Evolutionary conservation across 1,140 invertebrate species (phyloP), one percentile per base, ranked within the genome.

Genomic region (Cylas formicarius): DNA sequence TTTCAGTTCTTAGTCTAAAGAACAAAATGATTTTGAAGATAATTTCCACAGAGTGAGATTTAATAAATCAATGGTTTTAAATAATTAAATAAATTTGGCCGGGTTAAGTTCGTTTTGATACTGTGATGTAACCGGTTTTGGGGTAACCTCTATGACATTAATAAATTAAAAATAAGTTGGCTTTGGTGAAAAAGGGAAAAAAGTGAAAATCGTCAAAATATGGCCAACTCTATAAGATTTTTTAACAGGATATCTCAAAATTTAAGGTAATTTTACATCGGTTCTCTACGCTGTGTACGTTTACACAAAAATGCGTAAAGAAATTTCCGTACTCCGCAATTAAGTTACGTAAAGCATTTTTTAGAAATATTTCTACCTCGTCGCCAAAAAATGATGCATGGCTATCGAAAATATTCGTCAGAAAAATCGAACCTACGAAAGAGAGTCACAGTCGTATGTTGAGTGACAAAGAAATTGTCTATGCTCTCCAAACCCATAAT

Each of bases 361-460:
- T 41, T 23, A 62, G 62, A 24, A 44, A 69, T 42, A 70, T 74
- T 48, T 70, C 69, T 44, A 63, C 68, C 17, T 59, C 62, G 27
- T 53, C 69, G 19, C 69, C 75, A 43, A 72, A 73, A 53, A 70
- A 67, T 31, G 86, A 90, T 71, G 80, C 86, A 58, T 95, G 90
- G 88, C 72, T 94, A 28, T 89, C 81, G 47, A 94, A 93, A 67
- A 68, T 94, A 22, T 68, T 92, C 40, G 90, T 93, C 18, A 73
- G 89, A 49, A 89, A 83, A 67, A 91, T 95, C 62, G 89, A 94
- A 63, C 89, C 91, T 4, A 91, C 87, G 0, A 95, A 92, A 64
- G 90, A 96, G 64, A 88, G 92, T 4, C 92, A 97, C 67, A 96
- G 92, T 55, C 79, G 87, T 42, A 89, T 94, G 78, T 74, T 97